Evolutionary conservation across 2,797 vertebrate genomes (phyloP), one percentile per base, ranked within the genome.

Genomic region (Dryobates pubescens): DNA sequence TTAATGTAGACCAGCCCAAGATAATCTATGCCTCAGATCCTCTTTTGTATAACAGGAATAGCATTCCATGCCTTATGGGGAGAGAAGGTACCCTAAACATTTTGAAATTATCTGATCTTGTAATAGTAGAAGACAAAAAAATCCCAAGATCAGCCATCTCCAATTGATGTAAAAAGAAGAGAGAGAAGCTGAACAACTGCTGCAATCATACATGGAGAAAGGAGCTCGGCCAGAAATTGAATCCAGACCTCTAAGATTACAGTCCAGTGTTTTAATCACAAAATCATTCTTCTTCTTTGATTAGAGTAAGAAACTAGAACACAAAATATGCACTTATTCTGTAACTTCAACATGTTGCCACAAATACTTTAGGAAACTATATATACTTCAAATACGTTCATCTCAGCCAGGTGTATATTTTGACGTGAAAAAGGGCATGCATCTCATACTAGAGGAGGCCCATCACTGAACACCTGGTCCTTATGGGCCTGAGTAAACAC

Each of bases 261-360:
- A 74, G 75, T 61, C 61, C 59, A 76, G 53, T 53, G 56, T 90
- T 92, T 84, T 92, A 92, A 93, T 88, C 80, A 94, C 77, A 91
- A 84, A 88, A 75, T 81, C 30, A 41, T 68, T 57, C 47, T 85
- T 78, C 51, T 71, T 30, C 23, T 75, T 72, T 91, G 81, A 92
- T 88, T 93, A 87, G 91, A 92, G 79, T 54, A 73, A 77, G 75
- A 95, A 93, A 90, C 17, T 22, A 90, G 61, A 90, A 82, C 27
- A 49, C 14, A 59, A 75, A 92, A 38, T 71, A 88, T 74, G 54
- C 1, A 1, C 57, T 92, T 95, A 94, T 64, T 80, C 84, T 86
- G 34, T 71, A 79, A 79, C 36, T 92, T 80, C 58, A 91, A 47
- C 49, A 56, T 67, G 13, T 77, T 82, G 86, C 51, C 62, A 68